Percentiles rank a stretch among this genome's conserved stretches.
Evolutionary conservation across 2,797 vertebrate genomes (phyloP).

Genomic region (Hafferia zeledoni): DNA sequence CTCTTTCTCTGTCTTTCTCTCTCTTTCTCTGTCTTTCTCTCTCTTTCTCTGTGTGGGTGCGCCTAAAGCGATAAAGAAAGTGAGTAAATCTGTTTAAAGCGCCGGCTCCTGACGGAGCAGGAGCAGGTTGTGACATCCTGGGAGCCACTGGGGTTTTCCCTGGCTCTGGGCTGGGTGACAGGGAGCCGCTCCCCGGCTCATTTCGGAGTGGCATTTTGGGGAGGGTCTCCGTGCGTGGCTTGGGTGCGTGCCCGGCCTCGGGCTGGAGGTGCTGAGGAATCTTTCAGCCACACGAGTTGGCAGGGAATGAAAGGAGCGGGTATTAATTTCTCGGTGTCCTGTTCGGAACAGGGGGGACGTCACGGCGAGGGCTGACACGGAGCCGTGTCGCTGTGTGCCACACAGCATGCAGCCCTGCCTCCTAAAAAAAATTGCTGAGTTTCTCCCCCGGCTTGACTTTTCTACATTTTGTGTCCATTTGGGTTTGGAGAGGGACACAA

Average conservation of each 20-base stretch:
- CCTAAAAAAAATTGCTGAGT: constrained; percentile 9
- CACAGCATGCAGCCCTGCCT: constrained; percentile 55
- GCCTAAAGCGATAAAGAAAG: neutral
- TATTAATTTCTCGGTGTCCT: constrained; percentile 49
- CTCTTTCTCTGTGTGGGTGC: neutral
- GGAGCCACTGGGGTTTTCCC: neutral
- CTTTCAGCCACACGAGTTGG: constrained; percentile 43
- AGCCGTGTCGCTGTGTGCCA: neutral
- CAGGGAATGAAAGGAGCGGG: constrained; percentile 65
- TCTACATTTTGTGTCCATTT: constrained; percentile 66
- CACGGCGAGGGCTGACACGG: neutral
- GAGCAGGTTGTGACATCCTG: neutral
- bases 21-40: neutral
- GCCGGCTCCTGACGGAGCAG: neutral
- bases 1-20: neutral
- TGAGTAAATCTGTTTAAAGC: neutral
- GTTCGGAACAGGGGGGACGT: neutral
- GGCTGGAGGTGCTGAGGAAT: constrained; percentile 63
- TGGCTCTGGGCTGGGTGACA: neutral
- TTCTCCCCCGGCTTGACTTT: constrained; percentile 72
- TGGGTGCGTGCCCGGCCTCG: constrained; percentile 25
- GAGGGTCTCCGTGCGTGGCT: neutral
- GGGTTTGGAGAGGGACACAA: constrained; percentile 75
- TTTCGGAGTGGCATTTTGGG: neutral
- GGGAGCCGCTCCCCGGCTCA: neutral